Evolutionary conservation across 1,140 invertebrate species (phyloP).

Genomic region (Ganaspis sp.): DNA sequence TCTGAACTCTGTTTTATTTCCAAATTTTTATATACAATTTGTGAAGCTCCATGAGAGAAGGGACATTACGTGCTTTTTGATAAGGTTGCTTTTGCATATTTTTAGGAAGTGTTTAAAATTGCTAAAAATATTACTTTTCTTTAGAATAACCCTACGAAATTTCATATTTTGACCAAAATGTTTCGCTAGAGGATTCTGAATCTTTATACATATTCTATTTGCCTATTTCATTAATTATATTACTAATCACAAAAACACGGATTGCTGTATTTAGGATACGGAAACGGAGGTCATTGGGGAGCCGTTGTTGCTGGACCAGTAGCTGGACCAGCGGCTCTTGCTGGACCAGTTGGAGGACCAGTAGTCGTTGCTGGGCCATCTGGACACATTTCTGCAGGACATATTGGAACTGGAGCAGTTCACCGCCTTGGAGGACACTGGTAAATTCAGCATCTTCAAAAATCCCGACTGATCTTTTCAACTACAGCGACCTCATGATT

Average conservation of each 20-base stretch:
- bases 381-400: slow-evolving; percentile 67
- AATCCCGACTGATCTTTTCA: slow-evolving; percentile 58
- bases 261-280: neutral
- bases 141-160: no score
- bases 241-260: slow-evolving; percentile 36
- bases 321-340: slow-evolving; percentile 63
- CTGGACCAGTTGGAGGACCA: slow-evolving; percentile 68
- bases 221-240: no score
- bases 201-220: no score
- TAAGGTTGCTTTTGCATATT: no score
- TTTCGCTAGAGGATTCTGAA: no score
- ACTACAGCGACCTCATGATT: slow-evolving; percentile 52
- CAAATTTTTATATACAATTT: no score
- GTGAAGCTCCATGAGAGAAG: no score
- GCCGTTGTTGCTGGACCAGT: slow-evolving; percentile 67
- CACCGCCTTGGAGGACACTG: slow-evolving; percentile 56
- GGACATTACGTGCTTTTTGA: no score
- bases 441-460: slow-evolving; percentile 48
- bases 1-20: no score
- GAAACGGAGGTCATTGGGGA: slow-evolving; percentile 56
- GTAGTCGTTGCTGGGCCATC: slow-evolving; percentile 72
- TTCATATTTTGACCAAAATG: no score
- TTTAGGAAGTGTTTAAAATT: no score
- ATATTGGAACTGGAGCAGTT: slow-evolving; percentile 56
- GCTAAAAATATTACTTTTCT: no score